Percentiles rank a stretch among this genome's conserved stretches.
Conservation (phyloP, 2,797 vertebrate species). For the Pseudopleuronectes americanus region DNA sequence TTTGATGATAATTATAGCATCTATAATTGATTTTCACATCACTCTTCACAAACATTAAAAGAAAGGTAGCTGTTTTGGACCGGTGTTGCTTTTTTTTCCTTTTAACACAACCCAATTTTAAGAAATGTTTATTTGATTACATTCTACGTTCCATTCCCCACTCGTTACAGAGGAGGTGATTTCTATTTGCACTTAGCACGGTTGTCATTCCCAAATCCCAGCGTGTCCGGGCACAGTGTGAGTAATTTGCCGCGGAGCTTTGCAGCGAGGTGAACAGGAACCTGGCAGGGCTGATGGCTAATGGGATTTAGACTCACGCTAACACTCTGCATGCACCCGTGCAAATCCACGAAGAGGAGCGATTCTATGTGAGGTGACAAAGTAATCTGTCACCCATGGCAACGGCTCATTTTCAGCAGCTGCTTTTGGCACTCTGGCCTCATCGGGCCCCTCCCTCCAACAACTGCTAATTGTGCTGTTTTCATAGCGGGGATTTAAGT, state of each 20-base stretch:
- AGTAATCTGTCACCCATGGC: slow-evolving; percentile 87
- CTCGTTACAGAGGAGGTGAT: slow-evolving; percentile 77
- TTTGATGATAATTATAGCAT: slow-evolving; percentile 6
- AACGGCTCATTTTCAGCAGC: slow-evolving; percentile 83
- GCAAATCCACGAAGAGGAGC: slow-evolving; percentile 84
- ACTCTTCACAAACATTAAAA: neutral
- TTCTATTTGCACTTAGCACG: slow-evolving; percentile 82
- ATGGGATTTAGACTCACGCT: slow-evolving; percentile 85
- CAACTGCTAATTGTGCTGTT: slow-evolving; percentile 80
- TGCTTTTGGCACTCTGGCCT: slow-evolving; percentile 77
- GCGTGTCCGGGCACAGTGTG: slow-evolving; percentile 76
- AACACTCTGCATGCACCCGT: slow-evolving; percentile 81
- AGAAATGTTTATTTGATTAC: slow-evolving; percentile 47
- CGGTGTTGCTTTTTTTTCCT: slow-evolving; percentile 22
- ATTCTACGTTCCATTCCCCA: slow-evolving; percentile 56
- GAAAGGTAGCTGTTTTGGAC: slow-evolving; percentile 12
- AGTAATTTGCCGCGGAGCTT: slow-evolving; percentile 83
- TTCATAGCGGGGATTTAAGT: slow-evolving; percentile 75
- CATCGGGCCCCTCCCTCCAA: slow-evolving; percentile 72
- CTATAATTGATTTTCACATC: slow-evolving; percentile 24
- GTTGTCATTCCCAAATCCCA: slow-evolving; percentile 80
- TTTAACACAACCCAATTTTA: slow-evolving; percentile 39
- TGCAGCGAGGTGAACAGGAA: slow-evolving; percentile 79
- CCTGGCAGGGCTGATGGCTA: slow-evolving; percentile 80
- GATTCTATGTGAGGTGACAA: slow-evolving; percentile 83